A percentile compares a stretch with the other conserved stretches of the same genome.
Conservation (phyloP, 2,113 vertebrate species). For the Nannobrachium achirus region DNA sequence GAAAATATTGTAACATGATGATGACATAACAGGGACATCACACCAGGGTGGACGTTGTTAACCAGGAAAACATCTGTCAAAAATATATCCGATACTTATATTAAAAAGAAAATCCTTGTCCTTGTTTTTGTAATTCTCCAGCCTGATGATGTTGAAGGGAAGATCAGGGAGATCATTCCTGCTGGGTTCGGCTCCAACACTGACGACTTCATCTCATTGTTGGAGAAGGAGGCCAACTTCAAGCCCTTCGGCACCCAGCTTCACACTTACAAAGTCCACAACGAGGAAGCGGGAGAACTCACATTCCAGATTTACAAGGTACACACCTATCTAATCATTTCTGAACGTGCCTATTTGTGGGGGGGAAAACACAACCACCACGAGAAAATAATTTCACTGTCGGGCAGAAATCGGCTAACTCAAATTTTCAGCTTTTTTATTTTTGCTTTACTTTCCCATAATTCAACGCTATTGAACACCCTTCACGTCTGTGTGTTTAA, state of each 20-base stretch:
- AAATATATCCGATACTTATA: background rate
- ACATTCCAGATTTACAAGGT: slow-evolving; percentile 95
- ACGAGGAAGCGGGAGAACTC: slow-evolving; percentile 90
- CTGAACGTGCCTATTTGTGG: background rate
- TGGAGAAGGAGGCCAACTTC: slow-evolving; percentile 97
- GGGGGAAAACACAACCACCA: too few relatives aligned
- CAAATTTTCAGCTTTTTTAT: too few relatives aligned
- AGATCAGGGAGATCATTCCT: slow-evolving; percentile 93
- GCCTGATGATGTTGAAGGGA: slow-evolving; percentile 93
- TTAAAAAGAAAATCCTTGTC: background rate
- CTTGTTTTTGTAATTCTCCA: slow-evolving; percentile 61
- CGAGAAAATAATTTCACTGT: too few relatives aligned
- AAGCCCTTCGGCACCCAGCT: slow-evolving; percentile 92
- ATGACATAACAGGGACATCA: too few relatives aligned
- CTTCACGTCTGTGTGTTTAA: too few relatives aligned
- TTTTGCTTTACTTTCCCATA: too few relatives aligned
- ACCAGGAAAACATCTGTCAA: background rate
- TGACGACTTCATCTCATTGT: slow-evolving; percentile 91
- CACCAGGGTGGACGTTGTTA: background rate
- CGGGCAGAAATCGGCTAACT: too few relatives aligned
- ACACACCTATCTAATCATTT: slow-evolving; percentile 34
- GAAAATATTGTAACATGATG: too few relatives aligned
- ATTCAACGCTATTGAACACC: too few relatives aligned
- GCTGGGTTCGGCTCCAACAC: slow-evolving; percentile 91
- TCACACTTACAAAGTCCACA: slow-evolving; percentile 90